These are phyloP conservation scores for Macrotus californicus DNA, from an alignment of 2,113 vertebrate species.

Conservation along the genomic window DNA sequence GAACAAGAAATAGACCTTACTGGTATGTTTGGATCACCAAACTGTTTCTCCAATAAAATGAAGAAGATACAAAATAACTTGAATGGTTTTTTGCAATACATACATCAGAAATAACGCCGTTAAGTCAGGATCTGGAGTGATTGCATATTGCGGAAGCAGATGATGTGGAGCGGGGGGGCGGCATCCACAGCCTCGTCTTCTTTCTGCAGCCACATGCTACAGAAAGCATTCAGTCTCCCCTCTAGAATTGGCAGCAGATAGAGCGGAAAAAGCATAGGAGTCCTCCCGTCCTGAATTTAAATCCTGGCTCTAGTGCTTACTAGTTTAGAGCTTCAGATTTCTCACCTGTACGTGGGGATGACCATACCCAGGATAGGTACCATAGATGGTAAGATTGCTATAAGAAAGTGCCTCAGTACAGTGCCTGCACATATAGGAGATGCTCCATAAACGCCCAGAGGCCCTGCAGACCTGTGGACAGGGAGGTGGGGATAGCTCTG, in stretches of 20 bases:
- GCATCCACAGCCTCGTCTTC: background rate
- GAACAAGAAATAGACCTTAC: background rate
- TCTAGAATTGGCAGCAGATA: background rate
- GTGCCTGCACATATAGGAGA: background rate
- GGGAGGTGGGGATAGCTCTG: background rate
- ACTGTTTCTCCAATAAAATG: background rate
- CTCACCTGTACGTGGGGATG: background rate
- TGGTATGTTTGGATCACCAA: background rate
- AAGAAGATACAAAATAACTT: background rate
- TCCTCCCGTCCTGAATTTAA: background rate
- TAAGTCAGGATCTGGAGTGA: background rate
- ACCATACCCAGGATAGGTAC: background rate
- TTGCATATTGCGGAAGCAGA: background rate
- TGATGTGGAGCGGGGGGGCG: background rate
- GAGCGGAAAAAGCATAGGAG: background rate
- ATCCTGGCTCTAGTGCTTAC: background rate
- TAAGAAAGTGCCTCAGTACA: background rate
- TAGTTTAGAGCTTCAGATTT: background rate
- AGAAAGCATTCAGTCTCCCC: background rate
- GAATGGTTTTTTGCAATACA: background rate
- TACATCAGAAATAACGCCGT: background rate
- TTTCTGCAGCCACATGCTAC: background rate
- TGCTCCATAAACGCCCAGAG: background rate
- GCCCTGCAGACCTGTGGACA: background rate
- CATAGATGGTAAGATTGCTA: fast-evolving